phyloP scores from a whole-genome alignment of 2,797 vertebrate genomes.

The Phalanger gymnotis region DNA sequence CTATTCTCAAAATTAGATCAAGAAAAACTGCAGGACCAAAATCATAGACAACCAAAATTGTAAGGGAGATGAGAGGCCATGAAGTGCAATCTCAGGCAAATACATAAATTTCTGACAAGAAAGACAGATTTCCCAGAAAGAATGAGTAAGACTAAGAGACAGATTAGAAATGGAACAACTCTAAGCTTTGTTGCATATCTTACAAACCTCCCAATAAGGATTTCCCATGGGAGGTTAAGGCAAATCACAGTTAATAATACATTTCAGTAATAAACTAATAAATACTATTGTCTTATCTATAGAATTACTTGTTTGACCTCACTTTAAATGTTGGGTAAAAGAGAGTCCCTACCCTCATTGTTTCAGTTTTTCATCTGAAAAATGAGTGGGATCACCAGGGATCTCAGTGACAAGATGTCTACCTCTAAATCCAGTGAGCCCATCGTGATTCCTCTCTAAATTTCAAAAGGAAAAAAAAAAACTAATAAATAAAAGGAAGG shows the following conservation, averaged over 20 bases:
- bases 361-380: background rate
- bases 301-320: background rate
- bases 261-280: constrained; percentile 2
- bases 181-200: constrained; percentile 2
- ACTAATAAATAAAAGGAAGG: background rate
- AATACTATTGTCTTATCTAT: background rate
- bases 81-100: background rate
- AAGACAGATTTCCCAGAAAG: background rate
- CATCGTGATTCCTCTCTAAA: background rate
- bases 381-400: background rate
- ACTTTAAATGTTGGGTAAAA: background rate
- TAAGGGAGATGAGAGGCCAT: background rate
- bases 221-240: background rate
- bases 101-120: background rate
- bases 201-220: background rate
- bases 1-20: background rate
- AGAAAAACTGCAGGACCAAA: background rate
- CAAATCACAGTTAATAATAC: constrained; percentile 27
- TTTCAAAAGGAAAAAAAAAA: background rate
- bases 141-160: background rate
- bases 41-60: background rate
- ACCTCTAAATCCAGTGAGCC: background rate
- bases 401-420: background rate
- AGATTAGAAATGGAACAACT: constrained; percentile 12
- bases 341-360: background rate